These are phyloP conservation scores for Acanthurus tractus DNA, from an alignment of 2,797 vertebrate species.

Conservation along the genomic window DNA sequence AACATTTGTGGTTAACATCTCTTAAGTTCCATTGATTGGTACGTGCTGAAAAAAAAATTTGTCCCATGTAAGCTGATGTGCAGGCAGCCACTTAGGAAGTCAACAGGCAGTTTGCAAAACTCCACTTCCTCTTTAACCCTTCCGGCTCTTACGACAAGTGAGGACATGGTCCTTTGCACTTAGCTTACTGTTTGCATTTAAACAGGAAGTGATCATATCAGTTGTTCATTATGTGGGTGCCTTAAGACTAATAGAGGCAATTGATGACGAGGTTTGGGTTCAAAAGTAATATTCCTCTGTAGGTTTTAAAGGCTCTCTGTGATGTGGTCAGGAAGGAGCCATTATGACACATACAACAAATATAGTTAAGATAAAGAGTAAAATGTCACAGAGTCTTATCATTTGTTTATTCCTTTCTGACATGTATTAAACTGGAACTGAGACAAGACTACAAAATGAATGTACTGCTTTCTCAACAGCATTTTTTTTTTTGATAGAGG, in stretches of 20 bases:
- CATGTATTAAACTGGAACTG: too few relatives aligned
- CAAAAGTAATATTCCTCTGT: background rate
- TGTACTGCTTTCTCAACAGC: too few relatives aligned
- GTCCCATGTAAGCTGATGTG: conserved; percentile 49
- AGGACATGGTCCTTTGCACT: background rate
- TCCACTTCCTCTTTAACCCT: conserved; percentile 83
- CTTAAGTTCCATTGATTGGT: background rate
- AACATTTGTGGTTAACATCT: background rate
- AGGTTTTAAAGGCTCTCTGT: background rate
- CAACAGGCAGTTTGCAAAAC: conserved; percentile 60
- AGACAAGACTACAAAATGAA: too few relatives aligned
- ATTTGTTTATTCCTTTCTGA: too few relatives aligned
- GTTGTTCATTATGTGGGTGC: background rate
- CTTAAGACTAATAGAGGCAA: background rate
- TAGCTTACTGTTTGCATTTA: conserved; percentile 19
- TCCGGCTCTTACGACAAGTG: conserved; percentile 50
- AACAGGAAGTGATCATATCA: conserved; percentile 8
- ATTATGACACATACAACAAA: background rate
- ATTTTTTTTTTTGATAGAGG: too few relatives aligned
- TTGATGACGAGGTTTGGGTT: background rate
- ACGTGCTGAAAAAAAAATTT: conserved; percentile 13
- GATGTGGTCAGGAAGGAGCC: background rate
- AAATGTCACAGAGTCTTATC: too few relatives aligned
- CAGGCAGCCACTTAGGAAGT: conserved; percentile 72
- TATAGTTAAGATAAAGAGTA: too few relatives aligned